Evolutionary conservation across 1,140 invertebrate genomes (phyloP).

Genomic region (Solen grandis): DNA sequence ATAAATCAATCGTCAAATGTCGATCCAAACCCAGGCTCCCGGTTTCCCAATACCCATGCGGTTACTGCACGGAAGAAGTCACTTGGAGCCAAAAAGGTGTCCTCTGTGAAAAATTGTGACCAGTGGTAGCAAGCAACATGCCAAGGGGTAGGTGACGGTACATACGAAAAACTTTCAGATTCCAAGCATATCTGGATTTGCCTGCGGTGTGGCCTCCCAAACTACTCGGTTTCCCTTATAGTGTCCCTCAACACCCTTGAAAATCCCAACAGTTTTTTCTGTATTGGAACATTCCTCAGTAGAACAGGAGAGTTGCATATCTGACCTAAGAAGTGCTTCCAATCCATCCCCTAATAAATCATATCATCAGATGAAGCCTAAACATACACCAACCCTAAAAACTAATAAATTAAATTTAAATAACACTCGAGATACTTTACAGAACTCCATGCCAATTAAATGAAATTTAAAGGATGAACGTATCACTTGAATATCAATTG

Average conservation of each 20-base stretch:
- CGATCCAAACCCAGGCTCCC: background rate
- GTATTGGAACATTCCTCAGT: background rate
- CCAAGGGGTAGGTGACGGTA: background rate
- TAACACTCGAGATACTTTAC: no score
- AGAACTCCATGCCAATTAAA: background rate
- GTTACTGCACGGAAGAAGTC: background rate
- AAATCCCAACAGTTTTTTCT: background rate
- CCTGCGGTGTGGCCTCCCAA: background rate
- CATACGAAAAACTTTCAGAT: slow-evolving; percentile 5
- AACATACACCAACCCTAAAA: background rate
- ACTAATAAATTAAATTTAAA: no score
- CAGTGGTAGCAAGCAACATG: background rate
- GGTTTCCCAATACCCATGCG: background rate
- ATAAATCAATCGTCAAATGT: background rate
- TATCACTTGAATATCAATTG: background rate
- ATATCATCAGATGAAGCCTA: background rate
- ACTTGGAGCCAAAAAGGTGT: background rate
- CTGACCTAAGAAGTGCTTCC: no score
- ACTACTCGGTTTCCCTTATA: no score
- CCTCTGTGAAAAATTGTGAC: slow-evolving; percentile 66
- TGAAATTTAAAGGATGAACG: background rate
- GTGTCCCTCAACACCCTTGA: background rate
- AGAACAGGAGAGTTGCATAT: background rate
- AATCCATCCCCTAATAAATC: slow-evolving; percentile 1
- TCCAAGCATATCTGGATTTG: slow-evolving; percentile 8